Percentiles rank a stretch among this genome's conserved stretches.
These are phyloP conservation scores for Hydropsyche betteni DNA, from an alignment of 2,888 invertebrate genomes.

Conservation along the genomic window DNA sequence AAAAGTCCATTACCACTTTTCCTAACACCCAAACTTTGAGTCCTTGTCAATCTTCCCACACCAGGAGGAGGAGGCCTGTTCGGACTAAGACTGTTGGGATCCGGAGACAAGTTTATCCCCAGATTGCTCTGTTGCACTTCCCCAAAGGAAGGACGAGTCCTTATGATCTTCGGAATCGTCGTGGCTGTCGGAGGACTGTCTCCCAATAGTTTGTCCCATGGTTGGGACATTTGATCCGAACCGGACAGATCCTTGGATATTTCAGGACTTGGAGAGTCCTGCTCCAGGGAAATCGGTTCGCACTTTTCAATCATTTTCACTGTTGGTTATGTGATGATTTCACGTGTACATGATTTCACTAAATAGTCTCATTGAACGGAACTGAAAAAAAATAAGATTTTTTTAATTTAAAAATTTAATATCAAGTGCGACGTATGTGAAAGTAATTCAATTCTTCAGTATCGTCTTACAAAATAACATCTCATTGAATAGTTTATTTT, in stretches of 20 bases:
- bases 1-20: constrained; percentile 65
- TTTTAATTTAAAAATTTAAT: too few species aligned
- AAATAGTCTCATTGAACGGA: too few species aligned
- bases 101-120: constrained; percentile 57
- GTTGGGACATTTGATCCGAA: constrained; percentile 49
- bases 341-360: too few species aligned
- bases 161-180: constrained; percentile 63
- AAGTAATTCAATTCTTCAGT: too few species aligned
- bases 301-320: constrained; percentile 35
- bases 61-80: constrained; percentile 50
- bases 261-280: constrained; percentile 58
- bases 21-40: constrained; percentile 64
- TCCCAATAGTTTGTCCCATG: constrained; percentile 64
- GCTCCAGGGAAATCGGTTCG: constrained; percentile 65
- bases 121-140: constrained; percentile 57
- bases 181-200: constrained; percentile 57
- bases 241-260: constrained; percentile 48
- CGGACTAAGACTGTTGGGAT: constrained; percentile 50
- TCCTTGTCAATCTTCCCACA: constrained; percentile 58
- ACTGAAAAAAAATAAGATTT: too few species aligned
- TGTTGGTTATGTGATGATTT: neutral
- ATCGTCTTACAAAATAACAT: too few species aligned
- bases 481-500: too few species aligned
- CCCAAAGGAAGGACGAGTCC: constrained; percentile 62
- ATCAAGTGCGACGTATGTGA: too few species aligned